Conservation (phyloP, 2,888 invertebrate genomes). For the Eurytoma adleriae region DNA sequence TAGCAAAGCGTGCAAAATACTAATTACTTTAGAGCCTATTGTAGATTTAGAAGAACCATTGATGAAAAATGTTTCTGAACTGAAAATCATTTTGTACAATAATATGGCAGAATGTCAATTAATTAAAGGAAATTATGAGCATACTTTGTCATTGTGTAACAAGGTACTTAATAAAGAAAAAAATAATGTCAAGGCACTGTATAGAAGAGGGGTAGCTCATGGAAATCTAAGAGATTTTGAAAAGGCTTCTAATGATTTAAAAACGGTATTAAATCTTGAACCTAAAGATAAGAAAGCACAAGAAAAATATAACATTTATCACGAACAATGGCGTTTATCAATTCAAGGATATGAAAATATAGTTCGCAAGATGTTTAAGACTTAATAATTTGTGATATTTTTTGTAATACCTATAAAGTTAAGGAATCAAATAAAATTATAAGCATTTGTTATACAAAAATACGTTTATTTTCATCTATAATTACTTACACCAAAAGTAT, state of each 20-base stretch:
- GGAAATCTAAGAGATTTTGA: conserved; percentile 81
- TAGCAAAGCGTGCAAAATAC: conserved; percentile 84
- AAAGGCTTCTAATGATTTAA: conserved; percentile 80
- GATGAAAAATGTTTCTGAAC: conserved; percentile 76
- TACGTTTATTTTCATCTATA: conserved; percentile 70
- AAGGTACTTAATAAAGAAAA: conserved; percentile 75
- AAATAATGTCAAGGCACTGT: conserved; percentile 77
- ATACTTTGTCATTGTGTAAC: conserved; percentile 81
- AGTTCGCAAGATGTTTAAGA: conserved; percentile 78
- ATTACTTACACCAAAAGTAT: conserved; percentile 63
- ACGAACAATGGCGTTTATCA: conserved; percentile 79
- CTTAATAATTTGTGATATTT: conserved; percentile 45
- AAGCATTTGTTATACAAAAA: conserved; percentile 69
- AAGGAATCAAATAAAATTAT: conserved; percentile 59
- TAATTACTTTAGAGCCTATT: conserved; percentile 81
- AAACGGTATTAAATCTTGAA: conserved; percentile 79
- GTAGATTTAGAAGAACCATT: conserved; percentile 77
- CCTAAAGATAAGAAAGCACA: conserved; percentile 82
- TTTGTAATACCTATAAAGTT: conserved; percentile 51
- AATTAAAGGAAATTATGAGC: conserved; percentile 81
- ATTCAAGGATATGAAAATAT: conserved; percentile 80
- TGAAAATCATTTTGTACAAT: conserved; percentile 85
- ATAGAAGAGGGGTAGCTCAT: conserved; percentile 77
- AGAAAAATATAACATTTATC: conserved; percentile 79
- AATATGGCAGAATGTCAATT: conserved; percentile 91